These are phyloP conservation scores for Phalacrocorax brasilianus DNA, from an alignment of 2,113 vertebrate genomes.

Conservation along the genomic window DNA sequence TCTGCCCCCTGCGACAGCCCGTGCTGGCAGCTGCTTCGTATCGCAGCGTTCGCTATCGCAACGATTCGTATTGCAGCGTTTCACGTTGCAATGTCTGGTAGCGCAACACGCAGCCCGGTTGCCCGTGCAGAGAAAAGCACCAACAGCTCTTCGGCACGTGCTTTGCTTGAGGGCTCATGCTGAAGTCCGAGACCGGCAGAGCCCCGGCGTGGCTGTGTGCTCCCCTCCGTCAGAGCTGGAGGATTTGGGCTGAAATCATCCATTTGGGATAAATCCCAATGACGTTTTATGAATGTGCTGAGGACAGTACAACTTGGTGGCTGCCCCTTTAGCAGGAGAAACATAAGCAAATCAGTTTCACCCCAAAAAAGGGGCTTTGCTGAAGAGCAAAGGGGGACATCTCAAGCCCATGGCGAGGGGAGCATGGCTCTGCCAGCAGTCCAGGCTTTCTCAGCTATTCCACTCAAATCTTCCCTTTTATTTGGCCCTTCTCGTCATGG, in stretches of 20 bases:
- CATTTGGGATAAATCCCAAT: not conserved
- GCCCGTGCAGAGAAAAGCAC: not conserved
- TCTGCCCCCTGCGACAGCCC: not conserved
- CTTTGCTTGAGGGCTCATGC: not conserved
- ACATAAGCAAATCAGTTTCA: not conserved
- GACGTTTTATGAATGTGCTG: rapidly evolving
- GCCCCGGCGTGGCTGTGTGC: rapidly evolving
- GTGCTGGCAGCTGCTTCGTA: not conserved
- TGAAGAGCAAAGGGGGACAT: not conserved
- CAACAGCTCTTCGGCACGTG: not conserved
- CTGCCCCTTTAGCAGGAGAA: not conserved
- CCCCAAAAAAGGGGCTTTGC: not conserved
- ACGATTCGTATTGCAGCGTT: not conserved
- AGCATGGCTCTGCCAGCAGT: not conserved
- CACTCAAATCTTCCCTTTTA: not conserved
- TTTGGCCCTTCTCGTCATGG: too few species aligned
- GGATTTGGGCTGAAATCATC: not conserved
- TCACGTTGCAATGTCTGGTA: rapidly evolving
- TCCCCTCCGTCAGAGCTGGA: not conserved
- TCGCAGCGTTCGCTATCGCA: too few species aligned
- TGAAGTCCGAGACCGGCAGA: not conserved
- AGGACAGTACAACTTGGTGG: rapidly evolving
- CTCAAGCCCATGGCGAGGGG: too few species aligned
- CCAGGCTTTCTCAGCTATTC: not conserved
- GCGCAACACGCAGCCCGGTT: not conserved